Base-by-base conservation (phyloP, 1,140 invertebrate genomes). In the Zaprionus nigranus region DNA sequence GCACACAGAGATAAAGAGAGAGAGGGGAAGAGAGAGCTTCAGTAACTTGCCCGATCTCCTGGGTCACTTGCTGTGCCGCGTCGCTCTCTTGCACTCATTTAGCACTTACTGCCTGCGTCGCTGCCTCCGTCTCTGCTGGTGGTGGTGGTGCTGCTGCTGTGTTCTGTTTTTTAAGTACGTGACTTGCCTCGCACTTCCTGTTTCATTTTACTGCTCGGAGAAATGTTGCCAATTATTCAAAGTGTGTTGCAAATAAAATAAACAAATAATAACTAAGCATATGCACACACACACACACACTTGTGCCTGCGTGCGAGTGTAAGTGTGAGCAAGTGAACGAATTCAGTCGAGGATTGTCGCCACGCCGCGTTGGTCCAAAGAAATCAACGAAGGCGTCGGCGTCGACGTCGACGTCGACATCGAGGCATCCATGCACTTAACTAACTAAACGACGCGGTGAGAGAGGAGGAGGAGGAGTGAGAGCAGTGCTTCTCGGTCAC, bases 201-300 rank as follows among this genome's bases (percentile, higher is more conserved):
- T 75, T 75, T 67, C 57, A 62, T 60, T 64, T 75, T 69, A 57
- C 63, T 70, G 60, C 54, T 38, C 61, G 51, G 63, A 62, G 59
- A 79, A 77, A 79, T 77, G 78, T 79, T 77, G 78, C 78, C 78
- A 79, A 79, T 79, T 79, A 79, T 79, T 79, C 58, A 76, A 76
- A 76, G 61, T 73, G 66, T 71, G 38, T 56, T 22, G 38, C 61
- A 65, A 75, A 75, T 70, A 66, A 77, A 72, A 68, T 77, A 77
- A 76, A 79, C 78, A 77, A 75, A 68, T 79, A 79, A 73, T 79
- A 76, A 76, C 54, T 60, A 65, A 11, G 24, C 51, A 46, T 15
- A 12, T 4, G 17, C 38, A 58, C 17, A 43, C 22, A 43, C 13
- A 65, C 15, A 22, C 34, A 28, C 13, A 65, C 15, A 22, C 34